Base-by-base conservation (phyloP, 1,140 invertebrate species). In the Drosophila simulans region DNA sequence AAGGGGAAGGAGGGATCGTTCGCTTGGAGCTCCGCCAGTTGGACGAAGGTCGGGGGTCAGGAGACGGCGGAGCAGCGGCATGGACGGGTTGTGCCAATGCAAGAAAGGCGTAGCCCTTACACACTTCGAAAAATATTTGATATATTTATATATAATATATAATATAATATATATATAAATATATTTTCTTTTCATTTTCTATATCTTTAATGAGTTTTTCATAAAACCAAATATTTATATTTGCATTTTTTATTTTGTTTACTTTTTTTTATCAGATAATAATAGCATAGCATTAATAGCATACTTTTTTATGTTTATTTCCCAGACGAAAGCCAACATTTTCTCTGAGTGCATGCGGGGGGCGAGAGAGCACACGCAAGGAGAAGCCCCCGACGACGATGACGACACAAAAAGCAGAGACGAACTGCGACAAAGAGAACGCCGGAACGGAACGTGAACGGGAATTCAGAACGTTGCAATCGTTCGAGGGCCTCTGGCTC, bases 21-120 rank as follows among this genome's bases (percentile, higher is more conserved):
- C 54, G 80, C 81, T 84, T 84, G 83, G 84, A 86, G 83, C 83
- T 46, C 52, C 74, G 83, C 83, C 83, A 86, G 83, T 88, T 83
- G 79, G 52, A 10, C 39, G 51, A n/a, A 22, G 58, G 46, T 52
- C 27, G 37, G 35, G 65, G 17, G 17, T n/a, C 37, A 56, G 57
- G 52, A 11, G 39, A 51, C 11, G 27, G 5, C 3, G 17, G 62
- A 48, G 58, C 57, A 65, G 15, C 4, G 27, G 25, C 8, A 31
- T 25, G 31, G 25, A n/a, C 15, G 25, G 25, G 25, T n/a, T 51
- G 27, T 51, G 48, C 48, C 48, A 65, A 64, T 15, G 63, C 43
- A 63, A 48, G 63, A 25, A 40, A 17, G 56, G 42, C 42, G 34
- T 31, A 51, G 22, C 15, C 34, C 8, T 11, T 51, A 0, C 3